Conservation (phyloP, 2,113 vertebrate genomes). For the Mesocricetus auratus region DNA sequence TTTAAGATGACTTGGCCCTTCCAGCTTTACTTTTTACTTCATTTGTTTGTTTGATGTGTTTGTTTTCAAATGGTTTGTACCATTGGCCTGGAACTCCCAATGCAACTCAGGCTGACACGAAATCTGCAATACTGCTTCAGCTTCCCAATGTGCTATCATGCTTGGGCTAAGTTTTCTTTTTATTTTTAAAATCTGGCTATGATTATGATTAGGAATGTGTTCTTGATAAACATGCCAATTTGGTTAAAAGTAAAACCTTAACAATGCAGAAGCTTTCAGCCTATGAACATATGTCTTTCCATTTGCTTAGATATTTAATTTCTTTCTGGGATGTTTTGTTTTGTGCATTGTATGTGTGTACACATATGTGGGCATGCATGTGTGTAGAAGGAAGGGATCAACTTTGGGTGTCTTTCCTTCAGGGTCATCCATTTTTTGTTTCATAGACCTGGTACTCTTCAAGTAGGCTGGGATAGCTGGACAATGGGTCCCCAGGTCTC, state of each 20-base stretch:
- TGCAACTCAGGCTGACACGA: background rate
- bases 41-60: background rate
- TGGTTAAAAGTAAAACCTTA: conserved; percentile 29
- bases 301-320: conserved; percentile 10
- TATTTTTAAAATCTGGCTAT: background rate
- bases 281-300: background rate
- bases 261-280: background rate
- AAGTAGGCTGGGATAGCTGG: background rate
- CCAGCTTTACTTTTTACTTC: background rate
- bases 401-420: background rate
- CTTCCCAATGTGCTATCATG: background rate
- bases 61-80: background rate
- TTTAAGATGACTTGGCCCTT: too few species aligned
- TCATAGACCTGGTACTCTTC: background rate
- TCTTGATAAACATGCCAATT: background rate
- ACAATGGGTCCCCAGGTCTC: background rate
- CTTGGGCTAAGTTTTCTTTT: background rate
- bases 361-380: background rate
- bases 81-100: background rate
- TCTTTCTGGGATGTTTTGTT: conserved; percentile 9
- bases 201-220: conserved; percentile 21
- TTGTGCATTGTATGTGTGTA: too few species aligned
- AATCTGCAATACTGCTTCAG: background rate
- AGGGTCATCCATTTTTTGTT: background rate
- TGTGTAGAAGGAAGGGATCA: background rate